Evolutionary conservation across 2,888 invertebrate genomes (phyloP).

Genomic region (Lampropteryx suffumata): DNA sequence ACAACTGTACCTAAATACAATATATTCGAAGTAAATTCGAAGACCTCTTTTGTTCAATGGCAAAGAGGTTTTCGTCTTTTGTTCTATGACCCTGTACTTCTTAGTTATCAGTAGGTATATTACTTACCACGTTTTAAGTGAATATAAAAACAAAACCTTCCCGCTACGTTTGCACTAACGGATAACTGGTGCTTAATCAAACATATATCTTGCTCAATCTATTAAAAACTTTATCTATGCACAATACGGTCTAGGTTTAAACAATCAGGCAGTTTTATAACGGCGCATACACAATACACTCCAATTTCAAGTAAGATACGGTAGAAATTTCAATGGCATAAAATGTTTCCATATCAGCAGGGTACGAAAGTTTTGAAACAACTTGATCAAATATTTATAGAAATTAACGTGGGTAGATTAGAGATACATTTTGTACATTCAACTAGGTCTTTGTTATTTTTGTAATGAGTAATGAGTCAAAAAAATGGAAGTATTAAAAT

Average conservation of each 20-base stretch:
- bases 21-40: too few relatives aligned
- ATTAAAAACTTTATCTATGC: conserved; percentile 3
- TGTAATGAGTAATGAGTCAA: not conserved
- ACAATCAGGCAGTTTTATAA: not conserved
- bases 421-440: conserved; percentile 9
- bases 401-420: conserved; percentile 32
- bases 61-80: too few relatives aligned
- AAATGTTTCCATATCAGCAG: conserved; percentile 20
- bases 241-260: conserved; percentile 7
- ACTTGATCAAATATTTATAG: conserved; percentile 49
- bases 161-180: conserved; percentile 54
- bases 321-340: not conserved
- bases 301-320: too few relatives aligned
- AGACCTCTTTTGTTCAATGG: too few relatives aligned
- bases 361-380: conserved; percentile 45
- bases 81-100: too few relatives aligned
- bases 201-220: conserved; percentile 10
- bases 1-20: too few relatives aligned
- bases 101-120: not conserved
- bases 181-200: conserved; percentile 36
- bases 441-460: not conserved
- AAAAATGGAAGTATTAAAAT: too few relatives aligned
- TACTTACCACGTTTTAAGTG: too few relatives aligned
- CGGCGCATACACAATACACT: not conserved
- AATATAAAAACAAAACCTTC: conserved; percentile 29